These are phyloP conservation scores for Gadopsis marmoratus DNA, from an alignment of 2,797 vertebrate genomes.

Conservation along the genomic window DNA sequence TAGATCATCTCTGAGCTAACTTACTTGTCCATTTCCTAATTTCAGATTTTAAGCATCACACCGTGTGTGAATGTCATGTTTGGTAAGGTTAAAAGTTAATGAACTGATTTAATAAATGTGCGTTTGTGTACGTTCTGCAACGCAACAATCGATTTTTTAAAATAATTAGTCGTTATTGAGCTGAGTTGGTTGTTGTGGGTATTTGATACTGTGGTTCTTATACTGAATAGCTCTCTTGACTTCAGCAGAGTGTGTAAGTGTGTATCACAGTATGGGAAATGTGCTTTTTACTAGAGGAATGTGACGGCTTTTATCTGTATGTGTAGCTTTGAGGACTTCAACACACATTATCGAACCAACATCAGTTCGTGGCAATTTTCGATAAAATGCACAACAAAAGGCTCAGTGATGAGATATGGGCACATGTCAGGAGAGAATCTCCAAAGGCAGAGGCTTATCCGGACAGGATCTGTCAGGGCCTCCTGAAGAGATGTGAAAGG, in stretches of 20 bases:
- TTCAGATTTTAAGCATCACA: too few relatives aligned
- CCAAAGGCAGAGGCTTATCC: conserved; percentile 54
- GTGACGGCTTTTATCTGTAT: background rate
- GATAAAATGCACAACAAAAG: conserved; percentile 56
- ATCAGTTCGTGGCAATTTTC: conserved; percentile 46
- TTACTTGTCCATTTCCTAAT: too few relatives aligned
- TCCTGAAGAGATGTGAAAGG: conserved; percentile 47
- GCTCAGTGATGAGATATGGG: conserved; percentile 58
- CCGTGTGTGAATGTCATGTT: too few relatives aligned
- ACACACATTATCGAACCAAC: conserved; percentile 21
- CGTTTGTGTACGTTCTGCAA: conserved; percentile 9
- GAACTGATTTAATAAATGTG: too few relatives aligned
- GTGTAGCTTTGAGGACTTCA: conserved; percentile 19
- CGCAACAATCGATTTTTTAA: conserved; percentile 34
- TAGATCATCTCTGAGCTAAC: too few relatives aligned
- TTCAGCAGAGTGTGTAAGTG: background rate
- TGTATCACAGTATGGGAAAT: background rate
- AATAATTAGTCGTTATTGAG: conserved; percentile 42
- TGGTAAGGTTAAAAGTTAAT: too few relatives aligned
- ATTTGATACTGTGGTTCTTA: background rate
- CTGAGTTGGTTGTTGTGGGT: conserved; percentile 1
- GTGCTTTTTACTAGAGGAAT: conserved; percentile 15
- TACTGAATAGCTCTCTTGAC: background rate
- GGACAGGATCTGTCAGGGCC: conserved; percentile 52
- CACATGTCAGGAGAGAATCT: conserved; percentile 61